These are phyloP conservation scores for Hyphantria cunea DNA, from an alignment of 1,140 invertebrate species.

Conservation along the genomic window DNA sequence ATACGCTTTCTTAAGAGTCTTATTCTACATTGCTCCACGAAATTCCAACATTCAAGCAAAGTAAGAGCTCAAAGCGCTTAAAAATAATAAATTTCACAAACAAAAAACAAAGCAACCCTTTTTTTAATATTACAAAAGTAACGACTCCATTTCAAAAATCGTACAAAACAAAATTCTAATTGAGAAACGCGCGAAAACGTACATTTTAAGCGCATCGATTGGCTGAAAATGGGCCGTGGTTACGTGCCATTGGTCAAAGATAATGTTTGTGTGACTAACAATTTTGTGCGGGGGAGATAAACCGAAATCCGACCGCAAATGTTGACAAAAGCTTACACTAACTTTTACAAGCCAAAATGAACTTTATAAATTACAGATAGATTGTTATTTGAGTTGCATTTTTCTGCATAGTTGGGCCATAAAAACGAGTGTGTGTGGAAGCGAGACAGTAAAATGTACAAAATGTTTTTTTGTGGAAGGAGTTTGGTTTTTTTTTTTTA, in stretches of 20 bases:
- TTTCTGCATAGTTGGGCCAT: conserved; percentile 9
- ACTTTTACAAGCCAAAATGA: conserved; percentile 31
- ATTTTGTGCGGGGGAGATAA: conserved; percentile 73
- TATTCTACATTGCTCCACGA: no score
- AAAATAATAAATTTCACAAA: conserved; percentile 36
- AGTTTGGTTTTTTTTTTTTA: conserved; percentile 38
- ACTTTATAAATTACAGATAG: conserved; percentile 24
- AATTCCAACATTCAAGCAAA: no score
- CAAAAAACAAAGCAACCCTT: conserved; percentile 7
- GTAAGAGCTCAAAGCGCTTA: no score
- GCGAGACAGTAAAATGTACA: conserved; percentile 49
- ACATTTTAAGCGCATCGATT: conserved; percentile 62
- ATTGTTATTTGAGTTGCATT: conserved; percentile 20
- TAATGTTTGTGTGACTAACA: conserved; percentile 75
- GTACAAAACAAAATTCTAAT: conserved; percentile 60
- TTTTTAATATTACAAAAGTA: conserved; percentile 28
- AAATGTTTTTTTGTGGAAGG: conserved; percentile 44
- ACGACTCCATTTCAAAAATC: conserved; percentile 49
- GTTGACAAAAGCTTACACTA: conserved; percentile 60
- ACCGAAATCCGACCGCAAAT: conserved; percentile 73
- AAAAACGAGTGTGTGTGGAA: conserved; percentile 39
- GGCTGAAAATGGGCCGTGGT: conserved; percentile 68
- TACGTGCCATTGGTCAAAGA: conserved; percentile 77
- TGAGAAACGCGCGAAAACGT: conserved; percentile 54
- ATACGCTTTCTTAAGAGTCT: no score